Base-by-base conservation (phyloP, 2,888 invertebrate genomes). In the Selenia dentaria region DNA sequence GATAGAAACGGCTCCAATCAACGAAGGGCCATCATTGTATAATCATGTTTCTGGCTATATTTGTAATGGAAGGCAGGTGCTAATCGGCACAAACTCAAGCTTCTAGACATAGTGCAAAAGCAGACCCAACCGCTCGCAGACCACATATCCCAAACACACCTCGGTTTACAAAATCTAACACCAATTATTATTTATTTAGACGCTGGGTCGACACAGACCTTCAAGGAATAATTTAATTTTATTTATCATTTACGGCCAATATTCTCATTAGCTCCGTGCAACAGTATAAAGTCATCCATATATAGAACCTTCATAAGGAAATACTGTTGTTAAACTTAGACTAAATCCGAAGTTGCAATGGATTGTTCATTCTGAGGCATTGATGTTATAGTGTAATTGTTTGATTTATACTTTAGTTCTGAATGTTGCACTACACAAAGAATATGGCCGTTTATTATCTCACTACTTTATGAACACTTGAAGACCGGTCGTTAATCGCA, bases 131-230 rank as follows among this genome's bases (percentile, higher is more conserved):
- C 59, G 73, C 76, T 79, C 79, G 73, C 76, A 79, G 81, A 84
- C 85, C 76, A 79, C 83, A 84, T 83, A 86, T 86, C 87, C 87
- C 87, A 86, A 83, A 80, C 85, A 76, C 72, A 83, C 83, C 82
- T 76, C 81, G 78, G 82, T 70, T 67, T 70, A 58, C 63, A 75
- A 71, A 70, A 67, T 75, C 80, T 81, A 84, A 84, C 83, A 83
- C 80, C 85, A 84, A 84, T 84, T 76, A 73, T 36, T 46, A 55
- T 56, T 55, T 57, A 49, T 56, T 53, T 56, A 62, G 57, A 57
- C 69, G 73, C 70, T 72, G 74, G 73, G 70, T 59, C 57, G 33
- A 44, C 56, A 71, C 71, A 66, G 69, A 70, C 57, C 73, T 70
- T 75, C 73, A 70, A 73, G 65, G 36, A 27, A 33, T 28, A 37